phyloP scores from a whole-genome alignment of 2,888 invertebrate species.

The Rhodophaea formosa region DNA sequence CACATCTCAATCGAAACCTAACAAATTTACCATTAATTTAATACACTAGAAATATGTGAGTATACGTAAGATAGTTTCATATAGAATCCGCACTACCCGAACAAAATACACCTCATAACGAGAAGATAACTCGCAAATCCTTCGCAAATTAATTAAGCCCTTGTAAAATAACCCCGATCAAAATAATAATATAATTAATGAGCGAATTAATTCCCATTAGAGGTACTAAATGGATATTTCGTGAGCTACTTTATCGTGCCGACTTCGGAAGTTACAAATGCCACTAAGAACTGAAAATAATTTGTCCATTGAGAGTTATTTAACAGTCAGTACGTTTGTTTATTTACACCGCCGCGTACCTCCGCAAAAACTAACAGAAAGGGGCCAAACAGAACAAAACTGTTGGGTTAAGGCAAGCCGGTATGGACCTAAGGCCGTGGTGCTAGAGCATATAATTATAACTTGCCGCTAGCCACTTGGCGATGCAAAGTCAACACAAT shows the following conservation, averaged over 20 bases:
- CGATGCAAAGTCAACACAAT: constrained; percentile 39
- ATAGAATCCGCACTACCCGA: too few species aligned
- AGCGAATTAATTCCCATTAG: constrained; percentile 42
- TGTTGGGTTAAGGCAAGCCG: constrained; percentile 23
- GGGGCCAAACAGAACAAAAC: constrained; percentile 36
- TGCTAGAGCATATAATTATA: constrained; percentile 39
- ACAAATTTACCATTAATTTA: too few species aligned
- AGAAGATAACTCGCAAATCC: constrained; percentile 9
- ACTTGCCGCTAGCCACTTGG: constrained; percentile 36
- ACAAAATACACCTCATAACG: too few species aligned
- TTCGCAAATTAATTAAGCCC: constrained; percentile 25
- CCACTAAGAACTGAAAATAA: constrained; percentile 47
- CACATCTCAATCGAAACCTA: neutral
- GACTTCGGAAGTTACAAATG: constrained; percentile 43
- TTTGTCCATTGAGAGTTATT: constrained; percentile 58
- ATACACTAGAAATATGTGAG: too few species aligned
- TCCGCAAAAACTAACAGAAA: constrained; percentile 40
- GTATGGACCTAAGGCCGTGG: constrained; percentile 37
- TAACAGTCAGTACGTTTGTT: constrained; percentile 54
- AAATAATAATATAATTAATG: constrained; percentile 41
- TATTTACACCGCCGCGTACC: constrained; percentile 51
- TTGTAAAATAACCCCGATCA: constrained; percentile 28
- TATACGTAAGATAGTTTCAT: too few species aligned
- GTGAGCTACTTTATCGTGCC: constrained; percentile 38
- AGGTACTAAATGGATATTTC: constrained; percentile 40